Conservation (phyloP, 2,888 invertebrate species). For the Tiliacea aurago region DNA sequence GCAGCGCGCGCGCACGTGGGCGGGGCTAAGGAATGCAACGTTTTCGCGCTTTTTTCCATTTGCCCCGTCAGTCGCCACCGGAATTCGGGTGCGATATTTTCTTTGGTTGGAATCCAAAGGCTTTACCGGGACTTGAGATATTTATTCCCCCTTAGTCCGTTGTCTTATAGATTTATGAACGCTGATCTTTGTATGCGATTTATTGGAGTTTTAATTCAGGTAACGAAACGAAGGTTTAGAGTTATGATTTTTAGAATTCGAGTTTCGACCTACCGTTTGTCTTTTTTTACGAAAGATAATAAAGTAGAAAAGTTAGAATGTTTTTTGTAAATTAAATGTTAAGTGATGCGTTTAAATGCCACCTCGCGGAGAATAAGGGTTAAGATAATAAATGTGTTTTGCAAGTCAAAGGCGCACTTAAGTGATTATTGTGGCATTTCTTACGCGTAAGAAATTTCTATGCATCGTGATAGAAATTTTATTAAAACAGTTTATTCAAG, state of each 20-base stretch:
- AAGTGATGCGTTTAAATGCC: slow-evolving; percentile 61
- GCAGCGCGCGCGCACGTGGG: slow-evolving; percentile 84
- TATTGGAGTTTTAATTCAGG: slow-evolving; percentile 82
- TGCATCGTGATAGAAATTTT: slow-evolving; percentile 12
- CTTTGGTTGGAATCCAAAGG: slow-evolving; percentile 87
- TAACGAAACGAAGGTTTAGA: slow-evolving; percentile 70
- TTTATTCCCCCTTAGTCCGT: slow-evolving; percentile 80
- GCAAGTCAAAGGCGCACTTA: slow-evolving; percentile 41
- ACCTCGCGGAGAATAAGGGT: slow-evolving; percentile 40
- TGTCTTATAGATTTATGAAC: slow-evolving; percentile 82
- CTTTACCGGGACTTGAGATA: slow-evolving; percentile 85
- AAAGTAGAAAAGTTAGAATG: slow-evolving; percentile 17
- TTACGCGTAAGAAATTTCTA: slow-evolving; percentile 32
- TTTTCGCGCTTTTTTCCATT: slow-evolving; percentile 86
- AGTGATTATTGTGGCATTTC: slow-evolving; percentile 32
- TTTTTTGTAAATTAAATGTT: slow-evolving; percentile 53
- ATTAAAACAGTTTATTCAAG: neutral
- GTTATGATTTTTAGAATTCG: slow-evolving; percentile 53
- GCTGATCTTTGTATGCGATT: slow-evolving; percentile 78
- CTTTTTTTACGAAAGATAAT: slow-evolving; percentile 22
- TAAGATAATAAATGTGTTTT: slow-evolving; percentile 48
- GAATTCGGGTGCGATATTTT: slow-evolving; percentile 91
- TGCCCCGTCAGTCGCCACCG: slow-evolving; percentile 82
- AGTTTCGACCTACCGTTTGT: neutral
- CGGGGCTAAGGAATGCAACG: slow-evolving; percentile 82